Percentiles rank a stretch among this genome's conserved stretches.
These are phyloP conservation scores for Calonectris borealis DNA, from an alignment of 2,113 vertebrate species.

Conservation along the genomic window DNA sequence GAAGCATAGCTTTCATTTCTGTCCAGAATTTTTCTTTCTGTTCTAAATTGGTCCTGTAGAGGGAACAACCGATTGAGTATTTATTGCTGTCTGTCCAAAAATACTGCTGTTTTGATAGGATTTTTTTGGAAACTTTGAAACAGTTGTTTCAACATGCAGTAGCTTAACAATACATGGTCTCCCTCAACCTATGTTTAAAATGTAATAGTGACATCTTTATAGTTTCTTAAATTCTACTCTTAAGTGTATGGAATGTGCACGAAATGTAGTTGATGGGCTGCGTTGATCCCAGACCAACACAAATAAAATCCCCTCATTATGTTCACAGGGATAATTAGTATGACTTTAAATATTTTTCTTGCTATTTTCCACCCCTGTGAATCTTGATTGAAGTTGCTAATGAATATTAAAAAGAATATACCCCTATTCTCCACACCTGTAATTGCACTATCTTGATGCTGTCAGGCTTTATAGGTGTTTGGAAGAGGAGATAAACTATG, in stretches of 20 bases:
- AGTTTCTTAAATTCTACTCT: neutral
- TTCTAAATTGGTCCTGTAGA: neutral
- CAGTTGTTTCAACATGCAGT: neutral
- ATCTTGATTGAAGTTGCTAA: neutral
- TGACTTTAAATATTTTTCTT: neutral
- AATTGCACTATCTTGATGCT: neutral
- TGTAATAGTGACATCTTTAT: neutral
- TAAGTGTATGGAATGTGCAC: neutral
- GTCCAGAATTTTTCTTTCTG: neutral
- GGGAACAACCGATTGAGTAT: neutral
- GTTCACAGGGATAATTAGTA: neutral
- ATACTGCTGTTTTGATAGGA: neutral
- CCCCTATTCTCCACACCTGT: neutral
- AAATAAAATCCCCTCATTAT: neutral
- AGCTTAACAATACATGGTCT: neutral
- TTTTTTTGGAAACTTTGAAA: neutral
- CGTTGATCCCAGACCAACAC: neutral
- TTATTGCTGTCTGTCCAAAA: neutral
- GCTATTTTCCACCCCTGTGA: neutral
- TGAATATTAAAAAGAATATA: neutral
- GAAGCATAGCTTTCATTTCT: neutral
- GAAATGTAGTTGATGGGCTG: neutral
- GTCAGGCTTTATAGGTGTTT: neutral
- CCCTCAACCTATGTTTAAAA: neutral
- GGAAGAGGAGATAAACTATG: neutral